Base-by-base conservation (phyloP, 2,797 vertebrate genomes). In the Acridotheres tristis region DNA sequence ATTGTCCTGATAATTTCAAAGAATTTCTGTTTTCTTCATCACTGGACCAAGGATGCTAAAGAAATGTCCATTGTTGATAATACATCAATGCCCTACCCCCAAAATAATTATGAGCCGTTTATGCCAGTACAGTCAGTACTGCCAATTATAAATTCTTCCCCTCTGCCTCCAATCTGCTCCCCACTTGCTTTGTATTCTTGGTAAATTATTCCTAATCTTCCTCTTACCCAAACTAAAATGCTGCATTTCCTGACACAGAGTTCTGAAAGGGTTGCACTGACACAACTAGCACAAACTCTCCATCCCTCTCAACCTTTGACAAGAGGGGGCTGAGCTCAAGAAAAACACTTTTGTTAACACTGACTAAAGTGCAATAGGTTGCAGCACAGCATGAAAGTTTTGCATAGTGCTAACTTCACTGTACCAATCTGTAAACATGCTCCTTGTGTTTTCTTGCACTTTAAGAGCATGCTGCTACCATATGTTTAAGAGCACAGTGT, bases 401-500 rank as follows among this genome's bases (percentile, higher is more conserved):
- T 68, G 25, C 26, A 5, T 3, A 51, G 32, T 9, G 32, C 51
- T 89, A 63, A 57, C 40, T 61, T 68, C 53, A 75, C 58, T 65
- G 42, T 48, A 58, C 23, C 47, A 65, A 32, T 66, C 63, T 62
- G 51, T 63, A 97, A 91, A 93, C 19, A 89, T 18, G 53, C 8
- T 89, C 36, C 10, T 78, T 72, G 58, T 88, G 40, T 76, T 93
- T 92, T 74, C 88, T 69, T 87, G 34, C 1, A 6, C 42, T 77
- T 80, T 51, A 89, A 54, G 68, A 90, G 18, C 57, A 53, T 48
- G 54, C n/a, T 91, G 61, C n/a, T 67, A 75, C 68, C 82, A 75
- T 93, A 92, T 92, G 81, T 68, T 53, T 77, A 75, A 88, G 42
- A 96, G 87, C 47, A 93, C 89, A 69, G 69, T 10, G 69, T 94